Evolutionary conservation across 1,140 invertebrate genomes (phyloP).

Genomic region (Grapholita molesta): DNA sequence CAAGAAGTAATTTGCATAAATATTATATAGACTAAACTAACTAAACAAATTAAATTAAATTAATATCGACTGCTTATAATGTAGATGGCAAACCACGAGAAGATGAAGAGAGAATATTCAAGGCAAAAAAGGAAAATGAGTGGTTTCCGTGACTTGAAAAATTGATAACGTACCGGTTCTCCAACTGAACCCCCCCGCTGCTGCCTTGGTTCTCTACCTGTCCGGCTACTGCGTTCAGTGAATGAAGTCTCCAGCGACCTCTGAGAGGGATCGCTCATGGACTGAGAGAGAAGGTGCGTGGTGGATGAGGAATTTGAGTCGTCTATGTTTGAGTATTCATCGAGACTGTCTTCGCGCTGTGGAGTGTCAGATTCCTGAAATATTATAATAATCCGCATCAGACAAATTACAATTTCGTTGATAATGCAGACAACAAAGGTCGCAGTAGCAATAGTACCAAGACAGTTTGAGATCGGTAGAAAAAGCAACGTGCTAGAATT

Average conservation of each 20-base stretch:
- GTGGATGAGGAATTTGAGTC: constrained; percentile 61
- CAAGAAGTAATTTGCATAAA: too few species aligned
- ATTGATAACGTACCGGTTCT: constrained; percentile 36
- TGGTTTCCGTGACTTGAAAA: neutral
- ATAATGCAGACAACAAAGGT: neutral
- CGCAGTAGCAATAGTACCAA: too few species aligned
- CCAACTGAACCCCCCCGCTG: constrained; percentile 45
- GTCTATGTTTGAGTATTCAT: constrained; percentile 57
- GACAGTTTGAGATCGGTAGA: too few species aligned
- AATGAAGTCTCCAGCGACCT: constrained; percentile 52
- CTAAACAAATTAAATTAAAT: too few species aligned
- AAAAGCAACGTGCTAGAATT: neutral
- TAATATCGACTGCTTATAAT: too few species aligned
- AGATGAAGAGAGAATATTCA: too few species aligned
- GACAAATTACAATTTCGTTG: neutral
- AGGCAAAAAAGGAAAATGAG: too few species aligned
- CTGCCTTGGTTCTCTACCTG: constrained; percentile 30
- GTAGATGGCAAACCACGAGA: too few species aligned
- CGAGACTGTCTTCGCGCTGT: constrained; percentile 61
- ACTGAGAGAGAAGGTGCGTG: constrained; percentile 62
- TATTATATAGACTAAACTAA: too few species aligned
- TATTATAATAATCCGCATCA: neutral
- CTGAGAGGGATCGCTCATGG: constrained; percentile 53
- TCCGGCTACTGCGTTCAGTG: constrained; percentile 37
- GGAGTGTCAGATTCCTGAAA: constrained; percentile 59